Evolutionary conservation across 2,888 invertebrate genomes (phyloP), one percentile per base, ranked within the genome.

Genomic region (Adelphocoris suturalis): DNA sequence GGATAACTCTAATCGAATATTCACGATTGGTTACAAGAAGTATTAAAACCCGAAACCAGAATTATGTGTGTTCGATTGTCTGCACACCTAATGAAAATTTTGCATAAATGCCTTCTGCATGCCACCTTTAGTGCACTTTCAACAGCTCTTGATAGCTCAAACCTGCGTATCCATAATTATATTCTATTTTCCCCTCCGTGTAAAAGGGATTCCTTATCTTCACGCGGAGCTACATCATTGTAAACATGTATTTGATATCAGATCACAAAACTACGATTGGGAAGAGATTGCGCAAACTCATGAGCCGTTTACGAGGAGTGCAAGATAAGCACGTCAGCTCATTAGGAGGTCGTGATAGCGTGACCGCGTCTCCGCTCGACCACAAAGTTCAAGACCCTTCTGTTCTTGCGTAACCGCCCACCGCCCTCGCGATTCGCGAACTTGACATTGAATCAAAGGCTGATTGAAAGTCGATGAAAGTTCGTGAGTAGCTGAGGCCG

Each of bases 301-400:
- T 78, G 46, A 5, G n/a, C 78, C 46, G 37, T 78, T 78, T 78
- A 46, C 37, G 37, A 78, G 46, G 78, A 46, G 78, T 19, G 46
- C 75, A 86, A 75, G 86, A 48, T 68, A 75, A 86, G 48, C 68
- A 86, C 28, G 37, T 47, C 46, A 86, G 86, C 86, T 86, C 86
- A 86, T 86, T 86, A 75, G 86, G 19, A 68, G 47, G 37, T 86
- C 86, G 86, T 75, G 86, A 12, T 75, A 75, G 86, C 86, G 86
- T 86, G 86, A 86, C 86, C n/a, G 57, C 37, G 48, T 57, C 37
- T 68, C 68, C 75, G n/a, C 47, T 28, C 48, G 86, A 48, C 48
- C 47, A 46, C 85, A 27, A 86, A 86, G 86, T 86, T 86, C 86
- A 86, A 86, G 86, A 86, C 86, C 86, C 75, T 75, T 57, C 55